Percentiles rank a stretch among this genome's conserved stretches.
Evolutionary conservation across 1,140 invertebrate species (phyloP).

Genomic region (Cyclargus thomasi): DNA sequence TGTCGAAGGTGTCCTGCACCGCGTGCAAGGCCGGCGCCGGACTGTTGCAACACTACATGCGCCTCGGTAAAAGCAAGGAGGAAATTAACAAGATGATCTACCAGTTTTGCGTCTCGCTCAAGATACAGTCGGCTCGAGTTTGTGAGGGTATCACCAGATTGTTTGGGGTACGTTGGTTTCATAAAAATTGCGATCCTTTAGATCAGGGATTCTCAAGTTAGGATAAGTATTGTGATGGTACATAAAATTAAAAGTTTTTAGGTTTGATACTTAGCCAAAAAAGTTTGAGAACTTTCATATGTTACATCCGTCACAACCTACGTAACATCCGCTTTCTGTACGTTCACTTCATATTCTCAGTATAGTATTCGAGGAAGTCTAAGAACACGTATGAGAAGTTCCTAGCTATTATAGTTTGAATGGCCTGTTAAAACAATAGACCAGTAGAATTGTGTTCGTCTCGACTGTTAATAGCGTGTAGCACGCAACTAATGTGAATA

Average conservation of each 20-base stretch:
- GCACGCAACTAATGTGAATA: background rate
- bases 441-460: background rate
- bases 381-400: conserved; percentile 12
- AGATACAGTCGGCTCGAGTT: conserved; percentile 88
- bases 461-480: background rate
- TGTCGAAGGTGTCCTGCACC: conserved; percentile 93
- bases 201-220: too few relatives aligned
- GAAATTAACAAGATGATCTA: conserved; percentile 91
- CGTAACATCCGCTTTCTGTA: background rate
- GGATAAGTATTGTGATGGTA: too few relatives aligned
- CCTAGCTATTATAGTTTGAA: background rate
- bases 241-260: too few relatives aligned
- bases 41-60: conserved; percentile 89
- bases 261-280: too few relatives aligned
- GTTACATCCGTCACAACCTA: background rate
- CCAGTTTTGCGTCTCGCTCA: conserved; percentile 89
- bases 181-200: background rate
- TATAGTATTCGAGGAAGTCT: conserved; percentile 1
- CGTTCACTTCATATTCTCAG: background rate
- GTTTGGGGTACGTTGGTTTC: conserved; percentile 81
- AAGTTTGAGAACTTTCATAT: background rate
- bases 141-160: conserved; percentile 90
- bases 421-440: background rate
- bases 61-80: conserved; percentile 85
- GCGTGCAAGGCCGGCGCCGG: conserved; percentile 93